phyloP scores from a whole-genome alignment of 2,113 vertebrate genomes.

The Leucoraja erinaceus region DNA sequence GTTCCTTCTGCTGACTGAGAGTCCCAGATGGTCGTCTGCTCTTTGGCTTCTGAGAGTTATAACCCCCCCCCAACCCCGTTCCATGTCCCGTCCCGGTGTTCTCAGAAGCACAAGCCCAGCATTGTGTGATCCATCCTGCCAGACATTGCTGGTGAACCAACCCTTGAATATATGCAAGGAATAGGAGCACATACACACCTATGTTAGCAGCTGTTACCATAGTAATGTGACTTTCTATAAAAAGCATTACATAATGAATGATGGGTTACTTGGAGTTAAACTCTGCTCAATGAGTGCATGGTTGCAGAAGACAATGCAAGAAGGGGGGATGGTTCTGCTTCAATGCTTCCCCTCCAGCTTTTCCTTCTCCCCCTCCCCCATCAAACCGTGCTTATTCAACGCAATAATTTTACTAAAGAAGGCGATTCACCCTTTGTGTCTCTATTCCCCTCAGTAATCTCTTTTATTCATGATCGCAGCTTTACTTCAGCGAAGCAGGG shows the following conservation, averaged over 20 bases:
- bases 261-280: constrained; percentile 4
- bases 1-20: constrained; percentile 40
- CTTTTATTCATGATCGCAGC: not conserved
- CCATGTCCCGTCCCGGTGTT: not conserved
- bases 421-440: not conserved
- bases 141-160: not conserved
- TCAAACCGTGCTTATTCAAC: not conserved
- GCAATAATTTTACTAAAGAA: not conserved
- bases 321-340: not conserved
- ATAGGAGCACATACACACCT: not conserved
- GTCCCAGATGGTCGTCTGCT: constrained; percentile 46
- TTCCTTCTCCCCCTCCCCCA: not conserved
- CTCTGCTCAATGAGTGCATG: not conserved
- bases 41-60: not conserved
- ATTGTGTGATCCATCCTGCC: not conserved
- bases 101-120: constrained; percentile 1
- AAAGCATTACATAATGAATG: not conserved
- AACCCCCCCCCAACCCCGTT: not conserved
- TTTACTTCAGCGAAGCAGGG: not conserved
- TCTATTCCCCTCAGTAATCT: not conserved
- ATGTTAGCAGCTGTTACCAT: not conserved
- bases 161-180: not conserved
- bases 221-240: not conserved
- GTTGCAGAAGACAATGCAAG: not conserved
- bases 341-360: not conserved